Evolutionary conservation across 2,797 vertebrate species (phyloP).

Genomic region (Danionella dracula): DNA sequence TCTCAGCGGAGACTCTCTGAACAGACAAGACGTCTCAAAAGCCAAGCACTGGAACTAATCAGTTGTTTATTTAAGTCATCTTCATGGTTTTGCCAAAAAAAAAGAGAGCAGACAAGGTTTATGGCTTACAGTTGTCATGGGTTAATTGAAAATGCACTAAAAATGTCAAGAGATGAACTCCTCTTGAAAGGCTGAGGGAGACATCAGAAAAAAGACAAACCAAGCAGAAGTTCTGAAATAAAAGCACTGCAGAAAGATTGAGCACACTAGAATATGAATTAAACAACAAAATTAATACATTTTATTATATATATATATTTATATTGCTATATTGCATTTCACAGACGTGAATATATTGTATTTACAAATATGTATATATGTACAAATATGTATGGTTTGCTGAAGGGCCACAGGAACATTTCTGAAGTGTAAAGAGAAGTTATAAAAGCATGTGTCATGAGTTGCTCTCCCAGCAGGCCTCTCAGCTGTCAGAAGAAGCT

Average conservation of each 20-base stretch:
- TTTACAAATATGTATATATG: no score
- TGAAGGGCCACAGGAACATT: no score
- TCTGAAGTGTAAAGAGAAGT: no score
- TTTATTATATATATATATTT: no score
- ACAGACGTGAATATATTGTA: no score
- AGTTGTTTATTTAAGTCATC: conserved; percentile 64
- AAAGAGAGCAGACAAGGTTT: conserved; percentile 48
- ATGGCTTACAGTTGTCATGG: conserved; percentile 63
- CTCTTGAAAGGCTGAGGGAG: conserved; percentile 41
- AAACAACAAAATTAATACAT: not conserved
- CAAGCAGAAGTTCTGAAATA: conserved; percentile 43
- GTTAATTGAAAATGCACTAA: conserved; percentile 69
- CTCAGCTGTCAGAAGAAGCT: no score
- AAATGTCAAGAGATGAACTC: conserved; percentile 67
- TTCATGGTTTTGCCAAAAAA: conserved; percentile 54
- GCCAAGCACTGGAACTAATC: conserved; percentile 67
- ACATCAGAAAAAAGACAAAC: conserved; percentile 29
- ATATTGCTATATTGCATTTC: no score
- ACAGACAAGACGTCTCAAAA: conserved; percentile 64
- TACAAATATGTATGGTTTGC: no score
- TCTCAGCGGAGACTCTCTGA: conserved; percentile 55
- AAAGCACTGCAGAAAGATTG: not conserved
- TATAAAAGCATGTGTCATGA: no score
- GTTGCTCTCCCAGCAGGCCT: no score
- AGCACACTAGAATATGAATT: not conserved